Evolutionary conservation across 1,140 invertebrate species (phyloP).

Genomic region (Rhopalosiphum maidis): DNA sequence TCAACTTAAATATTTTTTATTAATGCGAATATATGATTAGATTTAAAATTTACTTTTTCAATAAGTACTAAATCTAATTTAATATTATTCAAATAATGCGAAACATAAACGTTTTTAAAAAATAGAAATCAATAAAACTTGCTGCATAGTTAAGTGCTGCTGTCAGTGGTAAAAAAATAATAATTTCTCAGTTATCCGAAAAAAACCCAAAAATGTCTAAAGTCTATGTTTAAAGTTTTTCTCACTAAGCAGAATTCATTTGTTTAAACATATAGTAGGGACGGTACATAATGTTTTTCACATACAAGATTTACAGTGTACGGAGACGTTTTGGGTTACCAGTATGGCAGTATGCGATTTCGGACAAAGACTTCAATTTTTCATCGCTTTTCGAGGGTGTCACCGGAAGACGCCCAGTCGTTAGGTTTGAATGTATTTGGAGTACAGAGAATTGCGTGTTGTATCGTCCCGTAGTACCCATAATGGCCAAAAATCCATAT

Average conservation of each 20-base stretch:
- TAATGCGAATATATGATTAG: neutral
- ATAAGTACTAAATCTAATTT: neutral
- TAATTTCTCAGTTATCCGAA: neutral
- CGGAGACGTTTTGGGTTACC: neutral
- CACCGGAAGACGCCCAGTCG: slow-evolving; percentile 49
- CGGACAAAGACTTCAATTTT: slow-evolving; percentile 42
- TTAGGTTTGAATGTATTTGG: slow-evolving; percentile 38
- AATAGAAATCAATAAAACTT: neutral
- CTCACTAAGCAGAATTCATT: slow-evolving; percentile 21
- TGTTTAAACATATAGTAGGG: neutral
- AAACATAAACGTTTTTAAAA: neutral
- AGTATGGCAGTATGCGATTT: neutral
- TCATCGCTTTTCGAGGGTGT: slow-evolving; percentile 46
- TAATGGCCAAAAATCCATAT: neutral
- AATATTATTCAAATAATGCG: neutral
- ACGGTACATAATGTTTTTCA: neutral
- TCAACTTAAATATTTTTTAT: neutral
- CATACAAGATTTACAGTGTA: slow-evolving; percentile 36
- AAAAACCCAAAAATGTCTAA: neutral
- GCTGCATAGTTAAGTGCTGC: neutral
- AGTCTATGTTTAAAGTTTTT: neutral
- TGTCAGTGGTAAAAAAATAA: neutral
- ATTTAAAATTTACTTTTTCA: neutral
- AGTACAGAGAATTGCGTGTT: neutral
- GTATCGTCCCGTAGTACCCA: neutral